These are phyloP conservation scores for Drosophila jambulina DNA, from an alignment of 1,140 invertebrate genomes.

Conservation along the genomic window DNA sequence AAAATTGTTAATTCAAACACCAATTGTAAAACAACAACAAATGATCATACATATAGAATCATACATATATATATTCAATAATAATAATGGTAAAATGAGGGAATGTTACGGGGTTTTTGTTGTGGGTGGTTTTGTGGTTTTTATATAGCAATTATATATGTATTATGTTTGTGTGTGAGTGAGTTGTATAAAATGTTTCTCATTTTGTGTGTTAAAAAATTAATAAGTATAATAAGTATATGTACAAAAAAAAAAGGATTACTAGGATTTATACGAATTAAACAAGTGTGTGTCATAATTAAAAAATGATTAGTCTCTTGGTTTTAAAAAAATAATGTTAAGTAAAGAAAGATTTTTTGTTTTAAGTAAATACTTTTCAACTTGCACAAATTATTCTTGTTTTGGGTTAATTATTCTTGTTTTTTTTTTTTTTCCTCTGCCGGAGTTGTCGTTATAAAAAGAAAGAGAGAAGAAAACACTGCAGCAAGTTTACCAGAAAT, in stretches of 20 bases:
- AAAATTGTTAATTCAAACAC: slow-evolving; percentile 51
- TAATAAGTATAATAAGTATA: slow-evolving; percentile 58
- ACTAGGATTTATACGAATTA: slow-evolving; percentile 71
- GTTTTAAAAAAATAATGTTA: slow-evolving; percentile 58
- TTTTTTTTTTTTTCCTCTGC: slow-evolving; percentile 44
- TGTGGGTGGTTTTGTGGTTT: slow-evolving; percentile 27
- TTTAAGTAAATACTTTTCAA: slow-evolving; percentile 77
- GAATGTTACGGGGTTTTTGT: slow-evolving; percentile 35
- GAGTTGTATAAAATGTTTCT: slow-evolving; percentile 42
- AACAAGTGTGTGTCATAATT: slow-evolving; percentile 52
- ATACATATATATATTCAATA: slow-evolving; percentile 50
- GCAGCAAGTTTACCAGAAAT: slow-evolving; percentile 1
- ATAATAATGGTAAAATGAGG: slow-evolving; percentile 66
- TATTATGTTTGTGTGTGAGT: slow-evolving; percentile 35
- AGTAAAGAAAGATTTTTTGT: slow-evolving; percentile 48
- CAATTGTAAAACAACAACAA: slow-evolving; percentile 63
- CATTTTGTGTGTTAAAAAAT: slow-evolving; percentile 63
- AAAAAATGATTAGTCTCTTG: slow-evolving; percentile 64
- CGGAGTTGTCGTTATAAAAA: slow-evolving; percentile 30
- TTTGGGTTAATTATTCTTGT: slow-evolving; percentile 61
- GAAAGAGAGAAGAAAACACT: slow-evolving; percentile 19
- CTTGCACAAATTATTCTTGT: slow-evolving; percentile 80
- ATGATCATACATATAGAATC: slow-evolving; percentile 66
- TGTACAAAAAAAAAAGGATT: slow-evolving; percentile 71
- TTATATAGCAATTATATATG: slow-evolving; percentile 44